Conservation (phyloP, 2,888 invertebrate genomes). For the Synanthedon vespiformis region DNA sequence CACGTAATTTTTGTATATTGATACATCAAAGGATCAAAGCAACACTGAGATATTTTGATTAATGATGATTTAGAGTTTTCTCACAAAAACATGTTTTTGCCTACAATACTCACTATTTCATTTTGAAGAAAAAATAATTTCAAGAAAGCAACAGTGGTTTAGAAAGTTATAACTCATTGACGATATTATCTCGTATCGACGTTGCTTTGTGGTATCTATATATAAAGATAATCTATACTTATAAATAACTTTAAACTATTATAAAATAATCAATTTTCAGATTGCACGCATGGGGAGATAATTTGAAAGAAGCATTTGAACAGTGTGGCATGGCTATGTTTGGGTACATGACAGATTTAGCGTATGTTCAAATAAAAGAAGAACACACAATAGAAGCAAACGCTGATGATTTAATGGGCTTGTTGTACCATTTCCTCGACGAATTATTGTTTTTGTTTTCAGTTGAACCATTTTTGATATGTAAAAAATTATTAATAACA, state of each 20-base stretch:
- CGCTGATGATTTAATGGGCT: slow-evolving; percentile 88
- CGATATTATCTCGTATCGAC: too few species aligned
- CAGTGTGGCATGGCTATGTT: slow-evolving; percentile 97
- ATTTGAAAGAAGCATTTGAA: slow-evolving; percentile 90
- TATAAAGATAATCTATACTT: neutral
- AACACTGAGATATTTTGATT: too few species aligned
- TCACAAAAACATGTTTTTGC: too few species aligned
- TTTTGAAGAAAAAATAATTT: too few species aligned
- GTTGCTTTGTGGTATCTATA: too few species aligned
- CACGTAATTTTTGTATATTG: too few species aligned
- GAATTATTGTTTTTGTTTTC: slow-evolving; percentile 93
- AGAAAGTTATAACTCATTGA: too few species aligned
- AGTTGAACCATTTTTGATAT: slow-evolving; percentile 90
- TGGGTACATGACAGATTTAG: slow-evolving; percentile 95
- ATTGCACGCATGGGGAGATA: slow-evolving; percentile 92
- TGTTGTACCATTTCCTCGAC: slow-evolving; percentile 93
- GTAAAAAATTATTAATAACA: slow-evolving; percentile 86
- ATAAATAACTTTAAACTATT: neutral
- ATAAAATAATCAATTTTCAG: slow-evolving; percentile 55
- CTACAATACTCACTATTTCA: too few species aligned
- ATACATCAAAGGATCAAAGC: too few species aligned
- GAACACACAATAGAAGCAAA: slow-evolving; percentile 87
- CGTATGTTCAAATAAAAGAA: slow-evolving; percentile 83
- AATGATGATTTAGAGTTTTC: too few species aligned
- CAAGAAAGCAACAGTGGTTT: too few species aligned